Conservation (phyloP, 2,797 vertebrate genomes). For the Myotis myotis region DNA sequence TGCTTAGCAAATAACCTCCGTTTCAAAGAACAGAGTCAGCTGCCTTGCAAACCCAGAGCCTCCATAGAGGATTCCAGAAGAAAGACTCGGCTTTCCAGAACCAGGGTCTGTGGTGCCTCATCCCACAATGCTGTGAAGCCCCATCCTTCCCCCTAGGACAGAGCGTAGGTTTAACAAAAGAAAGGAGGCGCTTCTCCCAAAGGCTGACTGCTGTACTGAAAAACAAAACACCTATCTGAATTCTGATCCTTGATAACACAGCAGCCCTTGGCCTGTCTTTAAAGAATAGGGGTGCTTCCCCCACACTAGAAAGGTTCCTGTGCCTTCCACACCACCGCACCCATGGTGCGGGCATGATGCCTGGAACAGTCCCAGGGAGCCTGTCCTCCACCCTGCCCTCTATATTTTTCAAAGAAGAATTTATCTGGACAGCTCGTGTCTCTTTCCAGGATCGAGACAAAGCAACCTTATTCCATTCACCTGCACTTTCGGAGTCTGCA, state of each 20-base stretch:
- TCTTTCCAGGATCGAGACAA: neutral
- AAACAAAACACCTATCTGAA: neutral
- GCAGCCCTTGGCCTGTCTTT: neutral
- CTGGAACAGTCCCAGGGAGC: neutral
- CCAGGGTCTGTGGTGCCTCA: neutral
- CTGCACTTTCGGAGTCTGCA: neutral
- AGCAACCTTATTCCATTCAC: neutral
- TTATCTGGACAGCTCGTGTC: neutral
- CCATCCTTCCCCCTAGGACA: neutral
- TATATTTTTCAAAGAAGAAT: neutral
- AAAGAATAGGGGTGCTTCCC: neutral
- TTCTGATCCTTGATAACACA: neutral
- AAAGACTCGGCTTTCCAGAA: neutral
- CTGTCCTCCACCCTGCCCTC: neutral
- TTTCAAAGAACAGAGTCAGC: constrained; percentile 66
- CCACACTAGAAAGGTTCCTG: neutral
- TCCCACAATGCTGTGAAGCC: neutral
- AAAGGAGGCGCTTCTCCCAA: neutral
- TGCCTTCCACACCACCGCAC: neutral
- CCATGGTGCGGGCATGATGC: neutral
- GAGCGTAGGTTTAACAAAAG: neutral
- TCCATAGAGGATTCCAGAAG: neutral
- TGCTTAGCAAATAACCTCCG: constrained; percentile 79
- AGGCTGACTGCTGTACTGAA: neutral
- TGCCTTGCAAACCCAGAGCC: constrained; percentile 35